Evolutionary conservation across 92 coral and sea anemone genomes (phyloP), one percentile per base, ranked within the genome.

Genomic region (Zoanthus sociatus): DNA sequence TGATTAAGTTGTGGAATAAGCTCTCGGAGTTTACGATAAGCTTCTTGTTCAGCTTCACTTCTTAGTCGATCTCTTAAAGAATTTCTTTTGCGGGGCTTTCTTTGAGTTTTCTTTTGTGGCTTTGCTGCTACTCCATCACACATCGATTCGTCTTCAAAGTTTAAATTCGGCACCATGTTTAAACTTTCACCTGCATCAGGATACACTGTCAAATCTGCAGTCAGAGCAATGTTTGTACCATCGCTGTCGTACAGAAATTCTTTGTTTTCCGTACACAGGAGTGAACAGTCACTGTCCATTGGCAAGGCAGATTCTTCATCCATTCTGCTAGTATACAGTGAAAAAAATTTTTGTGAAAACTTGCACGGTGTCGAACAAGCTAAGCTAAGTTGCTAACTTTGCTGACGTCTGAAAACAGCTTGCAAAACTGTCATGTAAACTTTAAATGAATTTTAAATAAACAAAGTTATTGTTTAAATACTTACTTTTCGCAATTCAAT

Each of bases 41-140:
- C 98, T n/a, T 78, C 93, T 31, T 95, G 97, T 50, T 95, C 98
- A 0, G 98, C 98, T 45, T 89, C 93, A 9, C 91, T 92, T 73
- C 98, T 72, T 45, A 89, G 37, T 76, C 86, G 88, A 54, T 94
- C 98, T 86, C 95, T 89, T 0, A 71, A 37, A 1, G 94, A 54
- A 54, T 94, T 93, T 9, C 98, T 76, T 54, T 91, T 94, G 10
- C 98, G 88, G 4, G 84, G 76, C 73, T 83, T 94, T 66, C 86
- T 70, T 14, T 92, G 86, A 54, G 32, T 26, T 46, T 66, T 66
- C 75, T 47, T 42, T 44, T 64, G 53, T 64, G 63, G 74, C 15
- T 47, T 46, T 12, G 73, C 18, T 9, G 31, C n/a, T 37, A 11
- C 66, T 14, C 51, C 73, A 67, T 18, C 46, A 9, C 18, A 17